Evolutionary conservation across 2,113 vertebrate species (phyloP).

Genomic region (Protomyctophum bolini): DNA sequence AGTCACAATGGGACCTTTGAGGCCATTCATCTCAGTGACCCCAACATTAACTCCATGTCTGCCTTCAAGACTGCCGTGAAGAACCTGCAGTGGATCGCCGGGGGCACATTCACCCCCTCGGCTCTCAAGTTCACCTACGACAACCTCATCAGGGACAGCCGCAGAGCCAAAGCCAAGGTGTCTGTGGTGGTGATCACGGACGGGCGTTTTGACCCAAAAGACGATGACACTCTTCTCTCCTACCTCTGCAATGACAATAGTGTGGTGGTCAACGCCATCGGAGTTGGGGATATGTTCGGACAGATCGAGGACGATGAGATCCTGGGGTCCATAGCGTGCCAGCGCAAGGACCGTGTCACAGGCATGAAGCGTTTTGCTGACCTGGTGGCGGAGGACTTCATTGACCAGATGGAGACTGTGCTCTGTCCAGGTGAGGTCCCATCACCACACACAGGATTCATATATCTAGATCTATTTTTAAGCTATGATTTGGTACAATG

Average conservation of each 20-base stretch:
- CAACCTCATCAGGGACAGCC: constrained; percentile 88
- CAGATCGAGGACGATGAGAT: constrained; percentile 83
- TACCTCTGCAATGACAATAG: constrained; percentile 80
- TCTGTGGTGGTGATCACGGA: constrained; percentile 95
- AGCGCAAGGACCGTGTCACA: constrained; percentile 76
- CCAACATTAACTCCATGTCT: constrained; percentile 87
- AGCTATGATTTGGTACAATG: not conserved
- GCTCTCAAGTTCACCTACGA: constrained; percentile 96
- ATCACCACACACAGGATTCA: not conserved
- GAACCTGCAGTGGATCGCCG: constrained; percentile 94
- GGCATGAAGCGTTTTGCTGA: constrained; percentile 90
- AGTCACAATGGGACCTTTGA: constrained; percentile 96
- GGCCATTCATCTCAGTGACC: constrained; percentile 89
- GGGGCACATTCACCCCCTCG: constrained; percentile 96
- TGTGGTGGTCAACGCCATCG: constrained; percentile 89
- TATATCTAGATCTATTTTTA: not conserved
- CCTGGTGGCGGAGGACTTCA: constrained; percentile 92
- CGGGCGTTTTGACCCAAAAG: constrained; percentile 90
- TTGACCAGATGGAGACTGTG: constrained; percentile 86
- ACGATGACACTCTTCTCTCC: constrained; percentile 82
- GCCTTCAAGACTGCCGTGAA: constrained; percentile 94
- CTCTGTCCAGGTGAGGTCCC: constrained; percentile 88
- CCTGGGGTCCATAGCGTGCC: constrained; percentile 88
- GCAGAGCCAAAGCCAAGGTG: constrained; percentile 85
- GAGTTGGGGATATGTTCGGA: constrained; percentile 94